phyloP scores from a whole-genome alignment of 1,140 invertebrate genomes.

The Leguminivora glycinivorella region DNA sequence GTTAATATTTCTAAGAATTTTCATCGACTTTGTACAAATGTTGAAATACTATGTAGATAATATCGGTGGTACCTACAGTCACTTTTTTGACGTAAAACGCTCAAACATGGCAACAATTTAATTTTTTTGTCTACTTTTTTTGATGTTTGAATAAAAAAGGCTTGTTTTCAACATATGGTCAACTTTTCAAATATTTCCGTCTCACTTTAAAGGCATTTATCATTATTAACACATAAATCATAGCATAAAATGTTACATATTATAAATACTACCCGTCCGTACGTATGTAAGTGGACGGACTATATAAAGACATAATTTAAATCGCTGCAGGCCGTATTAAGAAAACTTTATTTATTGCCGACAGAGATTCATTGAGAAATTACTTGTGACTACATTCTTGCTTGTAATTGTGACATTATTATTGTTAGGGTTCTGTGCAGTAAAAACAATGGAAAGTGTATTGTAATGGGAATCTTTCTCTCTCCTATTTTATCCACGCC shows the following conservation, averaged over 20 bases:
- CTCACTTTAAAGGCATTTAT: neutral
- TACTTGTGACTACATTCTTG: slow-evolving; percentile 20
- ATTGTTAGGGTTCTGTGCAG: neutral
- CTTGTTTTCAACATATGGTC: neutral
- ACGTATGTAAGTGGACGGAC: slow-evolving; percentile 17
- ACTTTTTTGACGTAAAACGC: too few species aligned
- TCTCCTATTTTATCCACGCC: too few species aligned
- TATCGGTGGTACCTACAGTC: too few species aligned
- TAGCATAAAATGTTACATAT: neutral
- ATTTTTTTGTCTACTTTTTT: too few species aligned
- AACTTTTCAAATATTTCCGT: slow-evolving; percentile 29
- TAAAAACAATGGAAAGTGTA: neutral
- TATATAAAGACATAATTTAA: slow-evolving; percentile 23
- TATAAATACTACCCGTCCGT: neutral
- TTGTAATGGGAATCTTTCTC: too few species aligned
- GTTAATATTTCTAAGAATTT: too few species aligned
- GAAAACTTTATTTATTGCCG: neutral
- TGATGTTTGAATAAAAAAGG: too few species aligned
- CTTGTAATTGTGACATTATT: slow-evolving; percentile 8
- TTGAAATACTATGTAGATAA: too few species aligned
- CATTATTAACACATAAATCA: slow-evolving; percentile 8
- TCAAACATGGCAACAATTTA: too few species aligned
- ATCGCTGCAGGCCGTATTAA: neutral
- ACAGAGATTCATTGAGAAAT: neutral
- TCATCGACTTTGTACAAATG: too few species aligned